These are phyloP conservation scores for Triops cancriformis DNA, from an alignment of 1,140 invertebrate species.

Conservation along the genomic window DNA sequence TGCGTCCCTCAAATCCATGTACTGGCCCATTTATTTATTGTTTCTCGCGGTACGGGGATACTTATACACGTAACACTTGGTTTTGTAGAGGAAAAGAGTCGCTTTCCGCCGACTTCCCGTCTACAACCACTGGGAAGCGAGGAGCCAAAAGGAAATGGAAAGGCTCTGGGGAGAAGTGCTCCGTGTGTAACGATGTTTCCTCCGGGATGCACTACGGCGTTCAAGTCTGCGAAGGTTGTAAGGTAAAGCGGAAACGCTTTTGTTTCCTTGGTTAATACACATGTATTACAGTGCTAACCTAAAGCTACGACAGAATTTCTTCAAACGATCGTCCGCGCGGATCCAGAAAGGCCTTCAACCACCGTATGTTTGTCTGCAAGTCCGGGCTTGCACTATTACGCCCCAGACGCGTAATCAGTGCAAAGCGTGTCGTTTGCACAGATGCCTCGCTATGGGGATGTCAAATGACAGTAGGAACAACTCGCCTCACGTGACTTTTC, in stretches of 20 bases:
- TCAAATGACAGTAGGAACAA: not conserved
- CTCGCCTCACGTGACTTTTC: not conserved
- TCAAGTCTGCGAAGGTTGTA: slow-evolving; percentile 23
- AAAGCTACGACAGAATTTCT: slow-evolving; percentile 19
- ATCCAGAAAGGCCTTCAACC: not conserved
- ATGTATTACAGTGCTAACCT: not conserved
- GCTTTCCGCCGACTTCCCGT: not conserved
- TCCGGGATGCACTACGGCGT: slow-evolving; percentile 26
- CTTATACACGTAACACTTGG: not conserved
- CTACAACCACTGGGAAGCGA: not conserved
- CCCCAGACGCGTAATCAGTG: slow-evolving; percentile 20
- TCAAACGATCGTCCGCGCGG: slow-evolving; percentile 9
- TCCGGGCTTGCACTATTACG: not conserved
- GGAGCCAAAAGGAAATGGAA: not conserved
- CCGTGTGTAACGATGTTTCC: slow-evolving; percentile 22
- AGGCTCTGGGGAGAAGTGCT: slow-evolving; percentile 3
- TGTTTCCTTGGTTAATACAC: not conserved
- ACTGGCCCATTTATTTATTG: not conserved
- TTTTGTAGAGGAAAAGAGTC: not conserved
- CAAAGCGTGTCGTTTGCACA: slow-evolving; percentile 22
- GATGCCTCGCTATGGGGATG: slow-evolving; percentile 21
- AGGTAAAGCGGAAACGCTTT: slow-evolving; percentile 12
- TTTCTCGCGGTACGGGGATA: not conserved
- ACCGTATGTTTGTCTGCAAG: slow-evolving; percentile 15
- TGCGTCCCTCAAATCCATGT: not conserved